Evolutionary conservation across 2,797 vertebrate species (phyloP).

Genomic region (Hybognathus amarus): DNA sequence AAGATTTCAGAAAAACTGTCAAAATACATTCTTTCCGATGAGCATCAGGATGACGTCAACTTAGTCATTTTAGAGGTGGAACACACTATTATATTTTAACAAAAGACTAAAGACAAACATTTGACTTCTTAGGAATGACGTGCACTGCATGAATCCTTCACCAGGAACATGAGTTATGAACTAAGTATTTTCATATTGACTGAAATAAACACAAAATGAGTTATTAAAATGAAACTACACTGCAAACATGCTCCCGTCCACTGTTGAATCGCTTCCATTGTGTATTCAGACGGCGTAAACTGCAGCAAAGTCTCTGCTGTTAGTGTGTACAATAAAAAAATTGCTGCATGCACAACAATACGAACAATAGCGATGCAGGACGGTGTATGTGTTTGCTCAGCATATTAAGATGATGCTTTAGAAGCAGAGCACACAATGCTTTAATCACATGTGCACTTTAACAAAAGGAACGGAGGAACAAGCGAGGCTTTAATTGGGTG

Average conservation of each 20-base stretch:
- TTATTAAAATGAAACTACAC: background rate
- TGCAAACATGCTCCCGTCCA: background rate
- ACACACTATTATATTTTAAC: background rate
- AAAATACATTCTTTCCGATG: no score
- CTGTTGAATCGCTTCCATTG: slow-evolving; percentile 24
- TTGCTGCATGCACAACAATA: slow-evolving; percentile 80
- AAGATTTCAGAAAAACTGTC: no score
- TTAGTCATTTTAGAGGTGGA: background rate
- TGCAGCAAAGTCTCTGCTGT: slow-evolving; percentile 64
- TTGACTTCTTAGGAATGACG: background rate
- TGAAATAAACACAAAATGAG: background rate
- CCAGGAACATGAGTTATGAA: background rate
- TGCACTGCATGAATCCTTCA: background rate
- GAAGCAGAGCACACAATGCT: slow-evolving; percentile 39
- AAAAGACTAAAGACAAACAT: background rate
- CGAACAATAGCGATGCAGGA: slow-evolving; percentile 73
- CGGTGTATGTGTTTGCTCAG: slow-evolving; percentile 79
- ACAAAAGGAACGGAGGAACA: slow-evolving; percentile 52
- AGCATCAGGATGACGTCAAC: no score
- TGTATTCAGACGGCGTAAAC: slow-evolving; percentile 47
- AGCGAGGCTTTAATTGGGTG: slow-evolving; percentile 47
- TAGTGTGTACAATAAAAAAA: slow-evolving; percentile 68
- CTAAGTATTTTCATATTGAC: background rate
- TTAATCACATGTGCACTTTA: slow-evolving; percentile 52
- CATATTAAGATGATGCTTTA: slow-evolving; percentile 78